Evolutionary conservation across 2,888 invertebrate species (phyloP).

Genomic region (Augiades crinisus): DNA sequence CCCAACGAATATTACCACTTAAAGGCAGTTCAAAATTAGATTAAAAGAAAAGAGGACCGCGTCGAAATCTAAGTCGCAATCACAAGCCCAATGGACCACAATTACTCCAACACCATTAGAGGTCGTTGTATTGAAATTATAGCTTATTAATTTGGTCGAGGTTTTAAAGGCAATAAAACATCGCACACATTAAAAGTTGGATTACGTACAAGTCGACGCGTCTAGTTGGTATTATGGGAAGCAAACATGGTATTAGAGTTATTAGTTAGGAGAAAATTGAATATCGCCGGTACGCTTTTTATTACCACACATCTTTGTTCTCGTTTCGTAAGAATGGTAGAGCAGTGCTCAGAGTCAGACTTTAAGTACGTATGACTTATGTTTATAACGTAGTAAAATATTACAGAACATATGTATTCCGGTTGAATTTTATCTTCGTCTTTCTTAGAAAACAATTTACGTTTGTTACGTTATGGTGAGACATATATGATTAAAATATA

Average conservation of each 20-base stretch:
- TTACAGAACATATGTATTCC: no score
- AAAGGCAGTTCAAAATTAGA: not conserved
- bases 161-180: constrained; percentile 20
- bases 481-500: no score
- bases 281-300: constrained; percentile 11
- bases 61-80: not conserved
- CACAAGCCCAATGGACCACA: not conserved
- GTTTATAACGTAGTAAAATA: no score
- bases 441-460: no score
- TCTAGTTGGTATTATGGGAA: constrained; percentile 11
- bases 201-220: constrained; percentile 8
- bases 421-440: no score
- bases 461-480: no score
- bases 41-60: not conserved
- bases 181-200: constrained; percentile 8
- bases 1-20: no score
- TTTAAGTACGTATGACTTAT: no score
- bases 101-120: constrained; percentile 31
- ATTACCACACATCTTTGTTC: constrained; percentile 6
- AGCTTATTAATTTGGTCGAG: constrained; percentile 31
- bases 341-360: no score
- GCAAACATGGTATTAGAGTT: constrained; percentile 13
- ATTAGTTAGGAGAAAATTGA: constrained; percentile 20
- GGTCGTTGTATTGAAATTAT: constrained; percentile 31
- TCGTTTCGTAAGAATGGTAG: not conserved